Percentiles rank a stretch among this genome's conserved stretches.
phyloP scores from a whole-genome alignment of 2,113 vertebrate genomes.

The Cairina moschata region DNA sequence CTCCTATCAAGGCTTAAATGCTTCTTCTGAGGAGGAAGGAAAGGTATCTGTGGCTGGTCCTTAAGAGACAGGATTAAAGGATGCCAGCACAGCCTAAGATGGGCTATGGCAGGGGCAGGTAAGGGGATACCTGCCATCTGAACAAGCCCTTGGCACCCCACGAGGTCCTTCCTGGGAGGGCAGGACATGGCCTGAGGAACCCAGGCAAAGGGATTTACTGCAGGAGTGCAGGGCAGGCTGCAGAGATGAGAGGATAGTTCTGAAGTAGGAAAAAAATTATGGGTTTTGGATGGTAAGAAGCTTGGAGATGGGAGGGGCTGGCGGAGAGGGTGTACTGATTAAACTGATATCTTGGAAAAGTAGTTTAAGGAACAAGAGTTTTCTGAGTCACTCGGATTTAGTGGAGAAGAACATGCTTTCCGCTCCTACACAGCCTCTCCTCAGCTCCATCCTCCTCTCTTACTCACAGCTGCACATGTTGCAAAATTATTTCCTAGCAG shows the following conservation, averaged over 20 bases:
- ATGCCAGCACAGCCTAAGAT: too few species aligned
- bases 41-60: too few species aligned
- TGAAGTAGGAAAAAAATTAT: rapidly evolving
- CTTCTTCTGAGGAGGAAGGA: too few species aligned
- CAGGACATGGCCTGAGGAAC: not conserved
- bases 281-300: not conserved
- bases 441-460: not conserved
- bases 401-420: not conserved
- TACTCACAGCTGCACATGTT: not conserved
- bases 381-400: not conserved
- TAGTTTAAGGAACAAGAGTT: not conserved
- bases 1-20: too few species aligned
- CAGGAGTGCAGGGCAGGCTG: not conserved
- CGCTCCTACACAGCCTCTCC: not conserved
- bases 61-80: too few species aligned
- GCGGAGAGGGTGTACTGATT: not conserved
- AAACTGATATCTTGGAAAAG: not conserved
- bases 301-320: not conserved
- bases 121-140: not conserved
- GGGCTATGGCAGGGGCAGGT: too few species aligned
- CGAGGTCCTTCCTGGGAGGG: rapidly evolving
- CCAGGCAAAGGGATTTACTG: not conserved
- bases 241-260: not conserved
- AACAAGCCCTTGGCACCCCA: not conserved
- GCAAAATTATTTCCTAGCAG: not conserved